phyloP scores from a whole-genome alignment of 2,888 invertebrate genomes.

The Lucinisca nassula region DNA sequence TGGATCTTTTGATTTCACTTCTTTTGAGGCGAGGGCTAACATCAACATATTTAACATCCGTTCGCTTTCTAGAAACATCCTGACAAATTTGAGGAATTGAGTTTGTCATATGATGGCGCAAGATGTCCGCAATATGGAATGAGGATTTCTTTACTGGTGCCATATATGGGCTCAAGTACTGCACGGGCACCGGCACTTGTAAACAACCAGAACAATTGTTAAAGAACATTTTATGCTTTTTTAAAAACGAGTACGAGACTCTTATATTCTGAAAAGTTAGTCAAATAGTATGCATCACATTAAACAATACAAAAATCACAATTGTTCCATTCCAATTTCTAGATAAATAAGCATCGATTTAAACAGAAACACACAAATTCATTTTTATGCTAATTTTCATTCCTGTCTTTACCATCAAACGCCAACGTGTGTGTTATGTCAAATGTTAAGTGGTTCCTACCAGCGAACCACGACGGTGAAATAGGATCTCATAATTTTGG shows the following conservation, averaged over 20 bases:
- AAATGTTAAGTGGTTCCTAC: not conserved
- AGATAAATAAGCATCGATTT: no score
- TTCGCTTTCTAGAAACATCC: not conserved
- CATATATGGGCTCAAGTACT: slow-evolving; percentile 64
- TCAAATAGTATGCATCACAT: no score
- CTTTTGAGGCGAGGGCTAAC: not conserved
- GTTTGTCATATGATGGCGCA: slow-evolving; percentile 33
- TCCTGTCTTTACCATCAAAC: not conserved
- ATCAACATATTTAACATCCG: not conserved
- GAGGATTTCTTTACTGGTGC: slow-evolving; percentile 50
- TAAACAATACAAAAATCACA: no score
- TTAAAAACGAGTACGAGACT: no score
- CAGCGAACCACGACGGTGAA: not conserved
- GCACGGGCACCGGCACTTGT: slow-evolving; percentile 61
- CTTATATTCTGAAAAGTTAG: no score
- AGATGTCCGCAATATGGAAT: slow-evolving; percentile 70
- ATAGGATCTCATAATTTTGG: not conserved
- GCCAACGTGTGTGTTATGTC: slow-evolving; percentile 14
- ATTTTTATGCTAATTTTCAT: not conserved
- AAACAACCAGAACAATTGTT: slow-evolving; percentile 59
- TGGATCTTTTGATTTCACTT: not conserved
- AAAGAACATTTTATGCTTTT: slow-evolving; percentile 63
- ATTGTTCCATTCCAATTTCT: no score
- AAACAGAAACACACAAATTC: not conserved
- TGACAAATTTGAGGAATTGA: not conserved